Percentiles rank a stretch among this genome's conserved stretches.
These are phyloP conservation scores for Brachionus angularis DNA, from an alignment of 1,140 invertebrate species.

Conservation along the genomic window DNA sequence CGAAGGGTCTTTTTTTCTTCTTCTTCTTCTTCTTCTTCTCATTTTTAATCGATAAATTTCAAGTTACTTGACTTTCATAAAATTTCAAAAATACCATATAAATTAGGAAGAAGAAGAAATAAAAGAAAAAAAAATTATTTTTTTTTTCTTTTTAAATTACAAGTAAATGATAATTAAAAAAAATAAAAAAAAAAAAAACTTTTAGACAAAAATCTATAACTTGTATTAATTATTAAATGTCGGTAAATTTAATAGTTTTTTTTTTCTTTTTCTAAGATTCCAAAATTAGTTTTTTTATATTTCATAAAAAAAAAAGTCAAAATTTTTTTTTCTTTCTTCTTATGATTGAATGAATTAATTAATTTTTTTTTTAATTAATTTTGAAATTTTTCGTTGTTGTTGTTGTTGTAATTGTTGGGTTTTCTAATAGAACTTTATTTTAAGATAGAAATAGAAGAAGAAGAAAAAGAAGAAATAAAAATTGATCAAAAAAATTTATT, in stretches of 20 bases:
- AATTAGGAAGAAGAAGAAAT: no score
- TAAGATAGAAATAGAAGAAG: no score
- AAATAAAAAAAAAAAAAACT: no score
- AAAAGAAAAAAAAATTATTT: no score
- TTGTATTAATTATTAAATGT: constrained; percentile 29
- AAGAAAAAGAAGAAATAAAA: no score
- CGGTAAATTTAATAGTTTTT: constrained; percentile 33
- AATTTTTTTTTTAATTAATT: constrained; percentile 17
- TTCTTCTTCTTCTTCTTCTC: no score
- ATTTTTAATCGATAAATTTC: no score
- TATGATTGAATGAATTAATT: constrained; percentile 36
- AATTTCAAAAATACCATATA: constrained; percentile 2
- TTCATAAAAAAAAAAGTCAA: constrained; percentile 10
- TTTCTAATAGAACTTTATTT: no score
- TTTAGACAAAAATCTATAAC: neutral
- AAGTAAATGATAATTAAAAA: constrained; percentile 38
- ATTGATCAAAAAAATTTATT: no score
- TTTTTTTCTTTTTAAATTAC: no score
- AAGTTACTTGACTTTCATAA: constrained; percentile 29
- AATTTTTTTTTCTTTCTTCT: neutral
- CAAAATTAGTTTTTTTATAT: neutral
- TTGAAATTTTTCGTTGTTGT: no score
- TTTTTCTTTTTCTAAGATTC: neutral
- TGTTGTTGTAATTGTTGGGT: no score
- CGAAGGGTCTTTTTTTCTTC: neutral